Evolutionary conservation across 2,888 invertebrate species (phyloP).

Genomic region (Cantharis rustica): DNA sequence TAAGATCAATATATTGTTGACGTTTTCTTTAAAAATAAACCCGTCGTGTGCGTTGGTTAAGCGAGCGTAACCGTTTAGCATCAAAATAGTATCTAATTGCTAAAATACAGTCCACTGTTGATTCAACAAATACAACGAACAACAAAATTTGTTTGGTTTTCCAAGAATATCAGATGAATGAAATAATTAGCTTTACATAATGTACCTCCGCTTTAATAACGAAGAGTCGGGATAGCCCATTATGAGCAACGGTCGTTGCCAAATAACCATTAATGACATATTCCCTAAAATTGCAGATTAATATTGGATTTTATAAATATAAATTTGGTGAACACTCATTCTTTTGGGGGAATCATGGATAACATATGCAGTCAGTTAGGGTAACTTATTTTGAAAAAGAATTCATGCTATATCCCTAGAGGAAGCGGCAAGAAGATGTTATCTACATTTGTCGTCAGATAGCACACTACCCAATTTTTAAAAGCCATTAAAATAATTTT

Average conservation of each 20-base stretch:
- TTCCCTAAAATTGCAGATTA: constrained; percentile 36
- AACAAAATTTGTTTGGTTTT: background rate
- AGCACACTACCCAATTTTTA: constrained; percentile 6
- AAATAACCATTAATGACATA: constrained; percentile 35
- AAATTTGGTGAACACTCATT: constrained; percentile 38
- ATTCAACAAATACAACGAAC: background rate
- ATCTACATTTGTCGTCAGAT: constrained; percentile 14
- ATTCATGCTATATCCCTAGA: constrained; percentile 18
- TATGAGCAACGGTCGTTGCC: constrained; percentile 15
- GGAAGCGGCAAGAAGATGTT: constrained; percentile 23
- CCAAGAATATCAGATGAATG: background rate
- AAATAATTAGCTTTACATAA: background rate
- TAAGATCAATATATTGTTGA: background rate
- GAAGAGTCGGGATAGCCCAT: background rate
- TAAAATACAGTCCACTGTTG: background rate
- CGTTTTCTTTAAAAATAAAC: background rate
- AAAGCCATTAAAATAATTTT: constrained; percentile 2
- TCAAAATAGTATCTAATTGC: background rate
- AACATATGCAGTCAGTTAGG: constrained; percentile 34
- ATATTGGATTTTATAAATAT: constrained; percentile 40
- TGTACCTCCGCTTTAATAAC: background rate
- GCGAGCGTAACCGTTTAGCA: no score
- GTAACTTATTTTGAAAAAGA: constrained; percentile 26
- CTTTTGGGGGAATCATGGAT: constrained; percentile 32
- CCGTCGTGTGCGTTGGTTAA: background rate